Evolutionary conservation across 2,888 invertebrate genomes (phyloP), one percentile per base, ranked within the genome.

Genomic region (Carpatolechia fugitivella): DNA sequence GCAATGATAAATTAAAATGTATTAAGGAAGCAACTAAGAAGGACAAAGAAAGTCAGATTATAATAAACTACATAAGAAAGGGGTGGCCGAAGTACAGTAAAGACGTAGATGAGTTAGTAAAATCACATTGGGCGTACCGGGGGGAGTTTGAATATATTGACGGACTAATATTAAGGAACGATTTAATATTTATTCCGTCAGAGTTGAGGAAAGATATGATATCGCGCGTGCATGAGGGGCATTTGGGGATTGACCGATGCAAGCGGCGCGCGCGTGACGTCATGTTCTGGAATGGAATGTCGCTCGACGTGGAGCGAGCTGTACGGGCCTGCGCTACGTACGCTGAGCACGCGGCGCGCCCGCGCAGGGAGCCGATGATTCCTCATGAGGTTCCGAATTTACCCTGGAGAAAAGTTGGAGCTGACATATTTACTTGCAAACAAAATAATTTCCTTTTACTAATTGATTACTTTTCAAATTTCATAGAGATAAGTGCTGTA

Each of bases 231-330:
- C 57, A 57, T 30, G 52, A 57, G 30, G 57, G 57, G 20, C 58
- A 54, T 40, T 20, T 47, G 52, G 46, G 50, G 13, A 58, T 52
- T 20, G 57, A 56, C n/a, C 51, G 44, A 7, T 60, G 56, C 38
- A 56, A 56, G 35, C 47, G 54, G 35, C 57, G 54, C 40, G 60
- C 62, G n/a, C 56, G 60, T 3, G 58, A 56, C 31, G 49, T 56
- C 8, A 58, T 61, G 41, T 59, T 57, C 13, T 61, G 60, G 60
- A 36, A 31, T 0, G 56, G 55, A 5, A 54, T 61, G 35, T 55
- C 44, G 35, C 49, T 30, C 11, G 55, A 57, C 35, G 50, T 62
- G n/a, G 46, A 57, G 50, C 33, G 47, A 1, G 52, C 52, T 11
- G 54, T 54, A 33, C 35, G 52, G 11, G 29, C 44, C 31, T 36